A percentile compares a stretch with the other conserved stretches of the same genome.
Conservation (phyloP, 2,113 vertebrate species). For the Tricholaema leucomelas region DNA sequence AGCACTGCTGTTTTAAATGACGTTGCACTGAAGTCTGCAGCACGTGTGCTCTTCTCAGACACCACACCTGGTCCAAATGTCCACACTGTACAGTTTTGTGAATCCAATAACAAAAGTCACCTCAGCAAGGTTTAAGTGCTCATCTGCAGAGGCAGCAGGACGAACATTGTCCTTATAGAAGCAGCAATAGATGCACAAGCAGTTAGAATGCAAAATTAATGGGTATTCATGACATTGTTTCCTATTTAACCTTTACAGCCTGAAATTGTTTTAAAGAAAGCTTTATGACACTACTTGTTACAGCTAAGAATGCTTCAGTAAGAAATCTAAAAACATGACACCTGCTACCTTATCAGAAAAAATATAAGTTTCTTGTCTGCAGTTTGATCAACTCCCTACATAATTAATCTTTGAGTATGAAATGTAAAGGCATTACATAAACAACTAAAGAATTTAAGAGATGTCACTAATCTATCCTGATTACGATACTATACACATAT, state of each 20-base stretch:
- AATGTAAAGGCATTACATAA: not conserved
- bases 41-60: fast-evolving
- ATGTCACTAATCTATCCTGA: not conserved
- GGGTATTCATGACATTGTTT: not conserved
- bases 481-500: not conserved
- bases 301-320: not conserved
- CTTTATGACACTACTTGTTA: not conserved
- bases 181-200: not conserved
- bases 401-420: not conserved
- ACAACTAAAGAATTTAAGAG: not conserved
- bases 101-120: fast-evolving
- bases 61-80: not conserved
- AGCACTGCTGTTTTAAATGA: not conserved
- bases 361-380: not conserved
- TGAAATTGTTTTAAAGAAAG: not conserved
- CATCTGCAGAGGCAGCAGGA: not conserved
- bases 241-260: not conserved
- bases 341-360: not conserved
- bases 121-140: not conserved
- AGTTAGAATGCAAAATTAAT: not conserved
- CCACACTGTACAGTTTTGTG: not conserved
- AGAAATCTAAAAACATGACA: not conserved
- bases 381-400: not conserved
- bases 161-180: fast-evolving
- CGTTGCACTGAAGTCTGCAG: not conserved